A percentile compares a stretch with the other conserved stretches of the same genome.
These are phyloP conservation scores for Chloropsis cyanopogon DNA, from an alignment of 2,113 vertebrate species.

Conservation along the genomic window DNA sequence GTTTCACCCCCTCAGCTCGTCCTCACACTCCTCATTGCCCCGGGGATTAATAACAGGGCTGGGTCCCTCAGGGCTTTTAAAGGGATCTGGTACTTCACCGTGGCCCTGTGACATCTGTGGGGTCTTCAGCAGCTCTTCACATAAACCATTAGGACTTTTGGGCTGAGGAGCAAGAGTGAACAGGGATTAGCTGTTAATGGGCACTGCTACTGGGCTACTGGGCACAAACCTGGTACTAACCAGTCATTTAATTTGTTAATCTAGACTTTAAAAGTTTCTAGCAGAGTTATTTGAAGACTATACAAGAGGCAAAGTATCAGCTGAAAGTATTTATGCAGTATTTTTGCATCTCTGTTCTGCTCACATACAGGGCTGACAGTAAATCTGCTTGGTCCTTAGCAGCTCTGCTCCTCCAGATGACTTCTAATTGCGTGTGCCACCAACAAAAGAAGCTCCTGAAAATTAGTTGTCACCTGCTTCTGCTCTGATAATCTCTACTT, in stretches of 20 bases:
- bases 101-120: not conserved
- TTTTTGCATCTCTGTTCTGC: not conserved
- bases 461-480: constrained; percentile 74
- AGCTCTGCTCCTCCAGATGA: not conserved
- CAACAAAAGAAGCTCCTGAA: constrained; percentile 48
- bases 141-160: not conserved
- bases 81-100: not conserved
- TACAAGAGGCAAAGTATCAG: not conserved
- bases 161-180: not conserved
- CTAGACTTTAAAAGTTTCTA: not conserved
- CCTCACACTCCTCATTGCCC: not conserved
- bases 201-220: rapidly evolving
- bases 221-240: not conserved
- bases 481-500: constrained; percentile 64
- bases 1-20: not conserved
- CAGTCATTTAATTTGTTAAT: not conserved
- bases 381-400: not conserved
- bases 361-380: rapidly evolving
- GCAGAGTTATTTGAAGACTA: not conserved
- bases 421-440: not conserved
- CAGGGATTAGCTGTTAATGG: not conserved
- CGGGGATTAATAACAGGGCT: not conserved
- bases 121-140: not conserved
- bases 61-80: not conserved
- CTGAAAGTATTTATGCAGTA: not conserved